These are phyloP conservation scores for Stichopus horrens DNA, from an alignment of 53 echinoderm and acorn worm species.

Conservation along the genomic window DNA sequence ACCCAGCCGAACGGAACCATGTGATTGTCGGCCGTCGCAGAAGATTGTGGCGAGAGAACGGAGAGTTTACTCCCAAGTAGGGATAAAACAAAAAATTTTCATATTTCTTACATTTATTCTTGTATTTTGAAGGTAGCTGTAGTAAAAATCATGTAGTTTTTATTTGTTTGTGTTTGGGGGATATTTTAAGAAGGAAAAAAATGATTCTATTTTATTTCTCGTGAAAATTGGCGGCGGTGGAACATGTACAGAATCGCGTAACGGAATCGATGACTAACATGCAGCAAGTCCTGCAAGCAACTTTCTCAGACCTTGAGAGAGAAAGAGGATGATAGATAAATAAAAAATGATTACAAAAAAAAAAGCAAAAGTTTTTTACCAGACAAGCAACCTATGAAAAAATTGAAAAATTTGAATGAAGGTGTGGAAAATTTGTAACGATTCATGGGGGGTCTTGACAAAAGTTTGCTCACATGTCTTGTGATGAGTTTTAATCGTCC, in stretches of 20 bases:
- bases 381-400: too few species aligned
- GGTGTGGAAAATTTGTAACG: too few species aligned
- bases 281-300: not conserved
- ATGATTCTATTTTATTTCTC: not conserved
- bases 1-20: slow-evolving; percentile 92
- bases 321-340: too few species aligned
- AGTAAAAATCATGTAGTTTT: slow-evolving; percentile 37
- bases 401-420: too few species aligned
- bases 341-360: too few species aligned
- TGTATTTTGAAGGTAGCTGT: slow-evolving; percentile 18
- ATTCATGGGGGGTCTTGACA: too few species aligned
- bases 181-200: not conserved
- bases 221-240: not conserved
- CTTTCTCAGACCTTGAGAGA: too few species aligned
- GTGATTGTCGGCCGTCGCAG: slow-evolving; percentile 33
- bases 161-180: slow-evolving; percentile 19
- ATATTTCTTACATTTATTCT: slow-evolving; percentile 37
- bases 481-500: too few species aligned
- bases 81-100: not conserved
- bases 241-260: not conserved
- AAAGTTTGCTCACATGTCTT: too few species aligned
- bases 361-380: too few species aligned
- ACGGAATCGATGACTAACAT: not conserved
- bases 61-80: not conserved
- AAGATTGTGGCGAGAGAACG: not conserved